Evolutionary conservation across 2,888 invertebrate species (phyloP).

Genomic region (Epirrita christyi): DNA sequence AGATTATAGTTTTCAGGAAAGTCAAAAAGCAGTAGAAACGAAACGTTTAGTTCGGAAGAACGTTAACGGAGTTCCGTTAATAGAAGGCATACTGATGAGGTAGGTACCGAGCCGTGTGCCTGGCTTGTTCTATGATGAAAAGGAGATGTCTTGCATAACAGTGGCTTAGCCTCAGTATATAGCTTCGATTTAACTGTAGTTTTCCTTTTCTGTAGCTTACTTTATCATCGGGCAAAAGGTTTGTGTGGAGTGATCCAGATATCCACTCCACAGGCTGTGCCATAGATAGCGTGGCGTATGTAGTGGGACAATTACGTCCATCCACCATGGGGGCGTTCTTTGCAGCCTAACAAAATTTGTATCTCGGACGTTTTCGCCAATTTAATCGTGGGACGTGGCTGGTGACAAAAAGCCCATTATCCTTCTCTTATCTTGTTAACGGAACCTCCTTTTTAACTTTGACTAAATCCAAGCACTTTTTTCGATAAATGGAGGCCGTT

Average conservation of each 20-base stretch:
- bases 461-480: constrained; percentile 59
- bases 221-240: no score
- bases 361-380: constrained; percentile 61
- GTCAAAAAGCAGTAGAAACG: no score
- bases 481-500: constrained; percentile 56
- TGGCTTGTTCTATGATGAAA: no score
- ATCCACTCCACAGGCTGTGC: constrained; percentile 1
- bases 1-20: no score
- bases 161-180: no score
- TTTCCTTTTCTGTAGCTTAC: no score
- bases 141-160: no score
- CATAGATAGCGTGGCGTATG: constrained; percentile 27
- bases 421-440: constrained; percentile 73
- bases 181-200: no score
- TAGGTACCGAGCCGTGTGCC: no score
- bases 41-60: no score
- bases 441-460: constrained; percentile 71
- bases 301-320: constrained; percentile 36
- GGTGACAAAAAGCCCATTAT: constrained; percentile 74
- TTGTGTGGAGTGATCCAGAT: constrained; percentile 5
- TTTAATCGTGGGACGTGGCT: constrained; percentile 64
- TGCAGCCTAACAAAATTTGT: constrained; percentile 58
- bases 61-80: no score
- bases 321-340: constrained; percentile 28
- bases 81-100: no score